These are phyloP conservation scores for Tragopan temminckii DNA, from an alignment of 2,797 vertebrate genomes.

Conservation along the genomic window DNA sequence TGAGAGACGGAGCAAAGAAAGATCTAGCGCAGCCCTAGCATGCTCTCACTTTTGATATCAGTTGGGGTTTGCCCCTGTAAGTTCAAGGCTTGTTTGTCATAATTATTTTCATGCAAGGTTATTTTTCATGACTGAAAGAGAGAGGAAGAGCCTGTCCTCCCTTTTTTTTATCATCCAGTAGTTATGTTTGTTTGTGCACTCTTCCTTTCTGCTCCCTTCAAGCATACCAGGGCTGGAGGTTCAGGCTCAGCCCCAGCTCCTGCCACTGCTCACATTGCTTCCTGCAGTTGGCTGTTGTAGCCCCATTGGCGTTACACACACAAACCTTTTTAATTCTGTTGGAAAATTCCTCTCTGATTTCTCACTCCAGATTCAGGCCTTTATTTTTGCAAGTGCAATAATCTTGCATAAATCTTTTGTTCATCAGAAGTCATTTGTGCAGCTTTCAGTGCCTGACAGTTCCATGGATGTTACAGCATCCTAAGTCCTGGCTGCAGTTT, in stretches of 20 bases:
- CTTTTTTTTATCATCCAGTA: not conserved
- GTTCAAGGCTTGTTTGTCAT: not conserved
- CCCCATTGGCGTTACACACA: not conserved
- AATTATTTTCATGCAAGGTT: not conserved
- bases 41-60: not conserved
- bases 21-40: not conserved
- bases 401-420: not conserved
- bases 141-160: not conserved
- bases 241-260: not conserved
- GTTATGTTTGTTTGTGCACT: not conserved
- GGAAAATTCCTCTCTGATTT: not conserved
- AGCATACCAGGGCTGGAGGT: not conserved
- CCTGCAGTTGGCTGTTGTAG: not conserved
- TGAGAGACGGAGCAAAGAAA: not conserved
- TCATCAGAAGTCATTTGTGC: not conserved
- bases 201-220: not conserved
- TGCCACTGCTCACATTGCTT: not conserved
- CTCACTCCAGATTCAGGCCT: not conserved
- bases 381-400: slow-evolving; percentile 27
- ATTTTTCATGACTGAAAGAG: not conserved
- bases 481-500: not conserved
- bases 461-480: not conserved
- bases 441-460: not conserved
- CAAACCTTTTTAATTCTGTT: not conserved
- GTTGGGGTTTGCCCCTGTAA: not conserved